Conservation (phyloP, 2,888 invertebrate genomes). For the Ormyrus labotus region DNA sequence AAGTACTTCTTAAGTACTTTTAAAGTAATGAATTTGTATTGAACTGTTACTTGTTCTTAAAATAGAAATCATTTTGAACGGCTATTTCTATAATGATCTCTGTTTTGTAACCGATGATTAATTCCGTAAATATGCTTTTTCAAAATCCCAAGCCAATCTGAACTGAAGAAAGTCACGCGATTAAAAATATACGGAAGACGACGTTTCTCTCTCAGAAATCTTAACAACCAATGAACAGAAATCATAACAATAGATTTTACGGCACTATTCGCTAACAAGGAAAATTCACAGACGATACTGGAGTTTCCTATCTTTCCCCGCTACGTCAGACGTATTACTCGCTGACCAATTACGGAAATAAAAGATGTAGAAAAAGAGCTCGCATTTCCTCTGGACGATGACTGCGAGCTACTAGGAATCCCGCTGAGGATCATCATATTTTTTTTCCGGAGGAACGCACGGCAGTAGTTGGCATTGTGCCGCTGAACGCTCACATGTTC, state of each 20-base stretch:
- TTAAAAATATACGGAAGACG: background rate
- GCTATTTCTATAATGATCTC: too few relatives aligned
- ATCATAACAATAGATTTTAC: background rate
- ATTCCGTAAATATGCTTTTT: too few relatives aligned
- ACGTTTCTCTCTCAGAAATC: background rate
- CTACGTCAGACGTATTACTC: constrained; percentile 22
- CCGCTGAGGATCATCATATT: constrained; percentile 18
- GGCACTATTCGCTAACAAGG: constrained; percentile 7
- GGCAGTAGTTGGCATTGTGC: constrained; percentile 8
- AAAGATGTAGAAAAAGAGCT: constrained; percentile 11
- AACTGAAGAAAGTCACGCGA: too few relatives aligned
- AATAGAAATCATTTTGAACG: background rate
- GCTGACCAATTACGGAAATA: constrained; percentile 21
- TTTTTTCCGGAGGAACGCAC: constrained; percentile 14
- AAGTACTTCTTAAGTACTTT: too few relatives aligned
- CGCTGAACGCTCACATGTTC: background rate
- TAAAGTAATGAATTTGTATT: too few relatives aligned
- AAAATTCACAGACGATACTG: constrained; percentile 6
- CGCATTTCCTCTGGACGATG: constrained; percentile 16
- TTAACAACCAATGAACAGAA: background rate
- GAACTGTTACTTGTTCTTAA: background rate
- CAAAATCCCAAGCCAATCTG: too few relatives aligned
- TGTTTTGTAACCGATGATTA: too few relatives aligned
- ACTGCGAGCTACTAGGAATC: constrained; percentile 33
- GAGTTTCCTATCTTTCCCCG: constrained; percentile 5